Evolutionary conservation across 2,113 vertebrate species (phyloP).

Genomic region (Sapajus apella): DNA sequence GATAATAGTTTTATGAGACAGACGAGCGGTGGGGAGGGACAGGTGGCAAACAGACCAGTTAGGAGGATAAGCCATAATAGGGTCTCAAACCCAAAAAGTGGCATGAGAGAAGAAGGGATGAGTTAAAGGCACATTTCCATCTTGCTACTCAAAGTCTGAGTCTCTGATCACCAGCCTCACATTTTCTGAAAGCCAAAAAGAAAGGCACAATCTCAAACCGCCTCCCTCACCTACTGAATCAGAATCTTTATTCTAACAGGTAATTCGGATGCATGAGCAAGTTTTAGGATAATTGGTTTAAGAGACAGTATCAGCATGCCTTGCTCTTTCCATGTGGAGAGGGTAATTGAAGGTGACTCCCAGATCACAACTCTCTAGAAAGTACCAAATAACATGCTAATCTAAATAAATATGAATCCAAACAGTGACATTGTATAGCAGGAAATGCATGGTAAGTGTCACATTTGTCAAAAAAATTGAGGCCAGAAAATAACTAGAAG

Average conservation of each 20-base stretch:
- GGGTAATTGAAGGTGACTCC: neutral
- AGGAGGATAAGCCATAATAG: neutral
- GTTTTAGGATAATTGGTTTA: neutral
- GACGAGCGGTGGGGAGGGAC: too few relatives aligned
- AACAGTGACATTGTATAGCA: neutral
- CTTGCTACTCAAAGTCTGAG: neutral
- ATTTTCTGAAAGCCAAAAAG: neutral
- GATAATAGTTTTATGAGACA: neutral
- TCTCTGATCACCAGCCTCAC: neutral
- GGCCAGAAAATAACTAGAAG: neutral
- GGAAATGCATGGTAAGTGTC: neutral
- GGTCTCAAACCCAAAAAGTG: neutral
- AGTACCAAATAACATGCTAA: neutral
- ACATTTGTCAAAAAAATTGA: neutral
- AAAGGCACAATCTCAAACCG: neutral
- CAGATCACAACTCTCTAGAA: neutral
- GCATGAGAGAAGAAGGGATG: neutral
- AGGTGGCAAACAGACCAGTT: neutral
- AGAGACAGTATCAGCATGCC: fast-evolving
- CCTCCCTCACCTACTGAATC: neutral
- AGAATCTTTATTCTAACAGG: neutral
- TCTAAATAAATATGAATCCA: neutral
- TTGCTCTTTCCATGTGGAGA: neutral
- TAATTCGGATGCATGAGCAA: fast-evolving
- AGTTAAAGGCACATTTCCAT: too few relatives aligned